These are phyloP conservation scores for Seriola rivoliana DNA, from an alignment of 2,113 vertebrate genomes.

Conservation along the genomic window DNA sequence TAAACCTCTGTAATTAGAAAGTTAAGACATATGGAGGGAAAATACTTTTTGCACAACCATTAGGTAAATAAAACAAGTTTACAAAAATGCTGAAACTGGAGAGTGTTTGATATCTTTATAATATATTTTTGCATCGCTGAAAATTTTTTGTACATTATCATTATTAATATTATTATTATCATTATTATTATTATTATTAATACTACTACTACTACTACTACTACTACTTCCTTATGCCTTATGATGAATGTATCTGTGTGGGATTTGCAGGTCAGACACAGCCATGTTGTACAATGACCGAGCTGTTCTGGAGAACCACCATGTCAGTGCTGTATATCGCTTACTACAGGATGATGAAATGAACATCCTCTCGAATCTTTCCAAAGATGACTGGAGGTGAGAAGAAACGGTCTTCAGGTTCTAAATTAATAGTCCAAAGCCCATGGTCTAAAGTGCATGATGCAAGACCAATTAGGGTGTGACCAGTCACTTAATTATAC, in stretches of 20 bases:
- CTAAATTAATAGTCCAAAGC: too few relatives aligned
- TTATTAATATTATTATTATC: neutral
- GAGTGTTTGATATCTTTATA: too few relatives aligned
- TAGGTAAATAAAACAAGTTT: too few relatives aligned
- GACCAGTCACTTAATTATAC: too few relatives aligned
- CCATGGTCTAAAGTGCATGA: too few relatives aligned
- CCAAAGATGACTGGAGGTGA: constrained; percentile 98
- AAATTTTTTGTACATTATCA: neutral
- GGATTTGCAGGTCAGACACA: constrained; percentile 88
- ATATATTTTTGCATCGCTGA: too few relatives aligned
- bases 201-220: too few relatives aligned
- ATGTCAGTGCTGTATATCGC: constrained; percentile 92
- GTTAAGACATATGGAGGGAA: too few relatives aligned
- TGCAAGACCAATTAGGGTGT: too few relatives aligned
- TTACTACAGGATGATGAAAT: constrained; percentile 94
- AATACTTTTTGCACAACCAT: too few relatives aligned
- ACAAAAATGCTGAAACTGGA: neutral
- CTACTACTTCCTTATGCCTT: neutral
- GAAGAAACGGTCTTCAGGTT: too few relatives aligned
- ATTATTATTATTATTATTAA: too few relatives aligned
- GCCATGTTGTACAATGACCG: constrained; percentile 96
- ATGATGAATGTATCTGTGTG: constrained; percentile 3
- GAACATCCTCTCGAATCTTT: constrained; percentile 94
- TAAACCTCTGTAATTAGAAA: neutral
- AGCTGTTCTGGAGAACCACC: constrained; percentile 95